Base-by-base conservation (phyloP, 1,140 invertebrate species). In the Rhopalosiphum maidis region DNA sequence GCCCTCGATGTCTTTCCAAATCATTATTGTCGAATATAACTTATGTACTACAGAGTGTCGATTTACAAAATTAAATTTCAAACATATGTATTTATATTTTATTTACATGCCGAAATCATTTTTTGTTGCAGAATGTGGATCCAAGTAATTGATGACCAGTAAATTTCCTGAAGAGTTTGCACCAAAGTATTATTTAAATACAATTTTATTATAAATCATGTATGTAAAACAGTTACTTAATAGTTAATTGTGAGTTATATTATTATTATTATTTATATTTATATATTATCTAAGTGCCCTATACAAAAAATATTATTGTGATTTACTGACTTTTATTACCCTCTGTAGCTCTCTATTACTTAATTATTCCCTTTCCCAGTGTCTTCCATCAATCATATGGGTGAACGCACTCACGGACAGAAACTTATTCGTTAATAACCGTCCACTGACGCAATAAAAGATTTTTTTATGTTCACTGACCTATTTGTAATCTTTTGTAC, bases 101-200 rank as follows among this genome's bases (percentile, higher is more conserved):
- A 54, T 37, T 54, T 41, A 89, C 1, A 9, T 77, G 11, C 7
- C 6, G 7, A n/a, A 18, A 35, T 86, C 55, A 55, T 86, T 85
- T 5, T 93, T 86, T 92, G 21, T 93, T 93, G 2, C 48, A 93
- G 91, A 93, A 83, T 11, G 23, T 41, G n/a, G 91, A 93, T 54
- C 51, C 82, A 30, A 93, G n/a, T n/a, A 77, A 93, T 55, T 93
- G 48, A 93, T 41, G 48, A 15, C 23, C 55, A 54, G 23, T 55
- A 43, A 55, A 85, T 85, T 86, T 85, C 15, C 82, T 51, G 68
- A 93, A 86, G 37, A 85, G 35, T 86, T 83, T 54, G 43, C 77
- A 93, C 91, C 91, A 55, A 93, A 93, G 60, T 92, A 92, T 92
- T 82, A 92, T 68, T 92, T 83, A 83, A 93, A 93, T 83, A 86